Evolutionary conservation across 2,888 invertebrate species (phyloP).

Genomic region (Coelogynopora nodosa): DNA sequence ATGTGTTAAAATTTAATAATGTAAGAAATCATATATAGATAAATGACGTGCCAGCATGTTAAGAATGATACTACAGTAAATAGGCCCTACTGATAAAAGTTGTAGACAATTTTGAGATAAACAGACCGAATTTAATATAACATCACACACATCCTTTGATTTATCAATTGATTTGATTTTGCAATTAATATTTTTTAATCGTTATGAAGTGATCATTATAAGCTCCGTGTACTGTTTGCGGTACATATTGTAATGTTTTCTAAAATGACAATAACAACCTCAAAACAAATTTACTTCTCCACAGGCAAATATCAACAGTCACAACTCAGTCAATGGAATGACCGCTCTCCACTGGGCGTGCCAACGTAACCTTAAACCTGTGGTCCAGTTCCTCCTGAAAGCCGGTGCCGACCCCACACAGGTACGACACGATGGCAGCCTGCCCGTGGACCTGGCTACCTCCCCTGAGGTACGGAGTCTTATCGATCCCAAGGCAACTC

Average conservation of each 20-base stretch:
- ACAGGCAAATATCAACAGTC: conserved; percentile 33
- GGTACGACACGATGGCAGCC: neutral
- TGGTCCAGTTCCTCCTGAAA: neutral
- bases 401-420: conserved; percentile 12
- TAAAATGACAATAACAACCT: too few relatives aligned
- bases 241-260: neutral
- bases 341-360: conserved; percentile 37
- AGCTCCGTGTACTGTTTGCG: too few relatives aligned
- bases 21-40: too few relatives aligned
- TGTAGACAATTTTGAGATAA: too few relatives aligned
- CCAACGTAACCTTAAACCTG: neutral
- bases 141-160: too few relatives aligned
- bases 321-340: conserved; percentile 39
- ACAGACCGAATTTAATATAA: too few relatives aligned
- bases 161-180: neutral
- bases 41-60: too few relatives aligned
- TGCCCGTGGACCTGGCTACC: neutral
- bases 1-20: too few relatives aligned
- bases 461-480: neutral
- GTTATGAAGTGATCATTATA: neutral
- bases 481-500: neutral
- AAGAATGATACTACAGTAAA: too few relatives aligned
- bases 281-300: too few relatives aligned
- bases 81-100: too few relatives aligned
- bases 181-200: neutral